A percentile compares a stretch with the other conserved stretches of the same genome.
Conservation (phyloP, 92 coral and sea anemone genomes). For the Ricordea florida region DNA sequence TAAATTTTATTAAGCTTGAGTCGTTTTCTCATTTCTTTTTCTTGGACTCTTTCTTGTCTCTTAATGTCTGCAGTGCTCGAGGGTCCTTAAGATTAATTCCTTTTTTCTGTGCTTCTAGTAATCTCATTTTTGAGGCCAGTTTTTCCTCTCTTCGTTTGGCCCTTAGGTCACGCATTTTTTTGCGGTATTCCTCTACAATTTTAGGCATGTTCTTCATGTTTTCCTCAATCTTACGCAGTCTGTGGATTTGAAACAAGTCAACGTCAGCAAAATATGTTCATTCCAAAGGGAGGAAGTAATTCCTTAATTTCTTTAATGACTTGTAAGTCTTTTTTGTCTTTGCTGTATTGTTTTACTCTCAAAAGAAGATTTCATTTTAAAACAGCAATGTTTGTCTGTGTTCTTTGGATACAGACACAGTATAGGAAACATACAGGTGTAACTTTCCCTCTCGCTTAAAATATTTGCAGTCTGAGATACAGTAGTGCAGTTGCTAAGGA, state of each 20-base stretch:
- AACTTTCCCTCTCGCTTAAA: no score
- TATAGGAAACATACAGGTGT: no score
- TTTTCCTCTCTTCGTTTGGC: constrained; percentile 73
- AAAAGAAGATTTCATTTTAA: no score
- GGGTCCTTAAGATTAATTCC: constrained; percentile 94
- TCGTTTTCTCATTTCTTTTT: constrained; percentile 52
- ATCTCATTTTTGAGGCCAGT: constrained; percentile 64
- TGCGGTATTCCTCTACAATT: constrained; percentile 87
- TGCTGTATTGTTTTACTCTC: no score
- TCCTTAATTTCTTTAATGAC: not conserved
- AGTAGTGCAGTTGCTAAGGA: no score
- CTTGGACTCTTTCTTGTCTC: constrained; percentile 46
- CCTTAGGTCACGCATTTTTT: constrained; percentile 83
- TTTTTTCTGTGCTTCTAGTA: constrained; percentile 84
- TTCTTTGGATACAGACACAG: no score
- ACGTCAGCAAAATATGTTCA: not conserved
- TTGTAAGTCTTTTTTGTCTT: no score
- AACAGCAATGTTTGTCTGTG: no score
- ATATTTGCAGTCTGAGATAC: no score
- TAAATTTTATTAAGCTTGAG: no score
- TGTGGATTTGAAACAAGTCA: constrained; percentile 1
- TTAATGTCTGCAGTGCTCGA: constrained; percentile 73
- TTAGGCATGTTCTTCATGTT: constrained; percentile 97
- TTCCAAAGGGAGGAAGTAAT: not conserved
- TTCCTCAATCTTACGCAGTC: constrained; percentile 84